These are phyloP conservation scores for Paramuricea clavata DNA, from an alignment of 92 coral and sea anemone genomes.

Conservation along the genomic window DNA sequence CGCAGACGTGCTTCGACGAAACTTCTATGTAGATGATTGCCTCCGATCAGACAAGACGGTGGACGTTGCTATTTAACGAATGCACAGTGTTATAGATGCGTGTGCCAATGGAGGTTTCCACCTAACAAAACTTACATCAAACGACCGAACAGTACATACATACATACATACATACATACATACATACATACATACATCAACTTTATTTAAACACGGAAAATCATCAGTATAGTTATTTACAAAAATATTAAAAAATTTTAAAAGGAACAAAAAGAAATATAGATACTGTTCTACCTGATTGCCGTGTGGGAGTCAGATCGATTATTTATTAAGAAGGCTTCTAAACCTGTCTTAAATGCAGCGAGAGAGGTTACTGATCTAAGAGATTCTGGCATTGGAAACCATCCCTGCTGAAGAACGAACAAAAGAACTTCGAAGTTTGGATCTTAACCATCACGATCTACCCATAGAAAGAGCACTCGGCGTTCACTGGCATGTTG, in stretches of 20 bases:
- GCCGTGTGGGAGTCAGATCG: no score
- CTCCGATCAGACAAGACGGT: constrained; percentile 47
- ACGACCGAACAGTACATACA: not conserved
- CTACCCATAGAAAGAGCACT: constrained; percentile 7
- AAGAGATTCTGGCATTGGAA: no score
- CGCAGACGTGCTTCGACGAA: constrained; percentile 23
- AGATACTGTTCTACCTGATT: no score
- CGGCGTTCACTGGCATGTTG: constrained; percentile 26
- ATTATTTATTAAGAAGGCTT: no score
- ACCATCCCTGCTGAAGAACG: constrained; percentile 10
- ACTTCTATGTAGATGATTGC: constrained; percentile 59
- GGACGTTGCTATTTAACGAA: constrained; percentile 34
- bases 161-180: no score
- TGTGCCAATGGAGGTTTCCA: constrained; percentile 53
- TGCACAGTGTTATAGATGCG: constrained; percentile 32
- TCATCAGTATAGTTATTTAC: no score
- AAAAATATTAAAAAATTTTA: no score
- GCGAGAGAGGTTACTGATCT: no score
- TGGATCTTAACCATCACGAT: not conserved
- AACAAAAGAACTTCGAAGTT: constrained; percentile 4
- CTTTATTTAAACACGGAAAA: no score
- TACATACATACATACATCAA: no score
- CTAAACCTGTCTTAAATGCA: no score
- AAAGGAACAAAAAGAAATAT: no score
- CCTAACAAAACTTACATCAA: constrained; percentile 29